phyloP scores from a whole-genome alignment of 2,113 vertebrate genomes.

The Sander lucioperca region DNA sequence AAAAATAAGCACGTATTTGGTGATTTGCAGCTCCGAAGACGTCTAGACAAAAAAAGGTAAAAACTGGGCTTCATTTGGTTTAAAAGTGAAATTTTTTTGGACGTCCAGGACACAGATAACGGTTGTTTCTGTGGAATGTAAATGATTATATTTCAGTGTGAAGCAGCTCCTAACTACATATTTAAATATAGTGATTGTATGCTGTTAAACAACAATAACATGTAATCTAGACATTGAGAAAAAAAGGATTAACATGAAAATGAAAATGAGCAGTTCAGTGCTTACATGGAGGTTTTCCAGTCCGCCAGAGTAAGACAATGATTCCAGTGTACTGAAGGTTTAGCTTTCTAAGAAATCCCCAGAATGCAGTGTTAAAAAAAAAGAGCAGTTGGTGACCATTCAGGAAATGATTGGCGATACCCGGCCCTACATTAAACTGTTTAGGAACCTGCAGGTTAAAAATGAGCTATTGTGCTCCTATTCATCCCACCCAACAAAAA shows the following conservation, averaged over 20 bases:
- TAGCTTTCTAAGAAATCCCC: background rate
- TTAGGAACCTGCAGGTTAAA: no score
- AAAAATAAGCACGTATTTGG: slow-evolving; percentile 10
- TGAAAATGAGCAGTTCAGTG: background rate
- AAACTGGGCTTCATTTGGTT: background rate
- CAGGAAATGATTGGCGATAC: no score
- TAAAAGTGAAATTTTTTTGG: background rate
- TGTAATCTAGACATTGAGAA: background rate
- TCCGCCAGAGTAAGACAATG: background rate
- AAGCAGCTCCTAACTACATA: background rate
- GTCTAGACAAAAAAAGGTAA: slow-evolving; percentile 10
- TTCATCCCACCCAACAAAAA: background rate
- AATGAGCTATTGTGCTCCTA: no score
- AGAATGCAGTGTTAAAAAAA: background rate
- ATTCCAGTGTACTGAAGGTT: background rate
- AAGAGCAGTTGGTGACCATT: no score
- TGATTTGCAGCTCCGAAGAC: slow-evolving; percentile 11
- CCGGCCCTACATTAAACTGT: no score
- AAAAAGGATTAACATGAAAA: accelerated
- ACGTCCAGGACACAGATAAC: slow-evolving; percentile 1
- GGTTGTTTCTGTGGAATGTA: background rate
- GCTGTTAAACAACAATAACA: background rate
- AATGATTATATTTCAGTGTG: background rate
- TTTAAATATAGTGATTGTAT: slow-evolving; percentile 29
- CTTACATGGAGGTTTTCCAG: background rate